phyloP scores from a whole-genome alignment of 2,113 vertebrate species.

The Eublepharis macularius region DNA sequence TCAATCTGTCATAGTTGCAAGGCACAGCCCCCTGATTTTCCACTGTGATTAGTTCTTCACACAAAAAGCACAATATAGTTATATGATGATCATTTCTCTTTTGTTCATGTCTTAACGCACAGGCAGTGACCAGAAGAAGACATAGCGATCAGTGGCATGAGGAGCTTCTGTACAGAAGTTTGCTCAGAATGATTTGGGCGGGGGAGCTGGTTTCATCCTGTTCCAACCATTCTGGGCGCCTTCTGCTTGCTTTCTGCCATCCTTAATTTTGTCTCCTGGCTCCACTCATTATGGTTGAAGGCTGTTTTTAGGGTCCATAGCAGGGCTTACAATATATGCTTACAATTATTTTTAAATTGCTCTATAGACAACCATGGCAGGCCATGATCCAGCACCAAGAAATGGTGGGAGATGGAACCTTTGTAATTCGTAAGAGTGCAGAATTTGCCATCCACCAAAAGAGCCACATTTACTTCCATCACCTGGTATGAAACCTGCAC shows the following conservation, averaged over 20 bases:
- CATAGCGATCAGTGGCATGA: too few species aligned
- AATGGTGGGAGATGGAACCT: not conserved
- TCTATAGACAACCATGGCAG: not conserved
- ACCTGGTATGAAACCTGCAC: too few species aligned
- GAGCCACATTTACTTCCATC: too few species aligned
- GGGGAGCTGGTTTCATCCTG: not conserved
- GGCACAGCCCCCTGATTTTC: not conserved
- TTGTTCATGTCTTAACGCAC: not conserved
- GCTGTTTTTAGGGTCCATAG: not conserved
- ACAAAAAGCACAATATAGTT: too few species aligned
- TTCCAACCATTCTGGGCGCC: not conserved
- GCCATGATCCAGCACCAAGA: not conserved
- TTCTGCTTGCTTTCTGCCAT: not conserved
- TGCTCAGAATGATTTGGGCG: too few species aligned
- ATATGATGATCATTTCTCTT: too few species aligned
- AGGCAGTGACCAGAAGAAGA: not conserved
- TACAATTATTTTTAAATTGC: not conserved
- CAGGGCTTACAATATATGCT: too few species aligned
- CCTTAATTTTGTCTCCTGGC: not conserved
- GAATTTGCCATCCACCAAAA: too few species aligned
- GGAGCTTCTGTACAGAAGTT: not conserved
- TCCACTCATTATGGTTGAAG: not conserved
- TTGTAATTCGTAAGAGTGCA: not conserved
- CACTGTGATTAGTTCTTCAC: not conserved
- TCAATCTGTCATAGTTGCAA: not conserved